These are phyloP conservation scores for Drosophila repleta DNA, from an alignment of 1,140 invertebrate species.

Conservation along the genomic window DNA sequence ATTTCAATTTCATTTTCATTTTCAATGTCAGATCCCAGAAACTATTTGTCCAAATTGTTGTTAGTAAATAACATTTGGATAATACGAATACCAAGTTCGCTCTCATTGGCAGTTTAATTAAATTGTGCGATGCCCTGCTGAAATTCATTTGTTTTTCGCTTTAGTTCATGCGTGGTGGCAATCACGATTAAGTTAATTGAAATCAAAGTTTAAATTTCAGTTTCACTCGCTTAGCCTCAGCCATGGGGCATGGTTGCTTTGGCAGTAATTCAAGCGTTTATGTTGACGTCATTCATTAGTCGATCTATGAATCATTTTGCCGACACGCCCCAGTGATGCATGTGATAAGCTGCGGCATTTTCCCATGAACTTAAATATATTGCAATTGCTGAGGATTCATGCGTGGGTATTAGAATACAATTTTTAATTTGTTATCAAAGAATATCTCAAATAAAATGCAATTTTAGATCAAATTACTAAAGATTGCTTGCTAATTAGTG, in stretches of 20 bases:
- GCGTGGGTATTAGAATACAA: not conserved
- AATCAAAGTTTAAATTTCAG: slow-evolving; percentile 15
- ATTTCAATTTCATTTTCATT: slow-evolving; percentile 36
- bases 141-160: slow-evolving; percentile 24
- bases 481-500: too few species aligned
- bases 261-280: slow-evolving; percentile 33
- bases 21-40: slow-evolving; percentile 25
- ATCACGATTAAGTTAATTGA: slow-evolving; percentile 35
- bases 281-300: slow-evolving; percentile 6
- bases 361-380: slow-evolving; percentile 1
- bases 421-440: not conserved
- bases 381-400: not conserved
- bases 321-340: slow-evolving; percentile 24
- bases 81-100: slow-evolving; percentile 34
- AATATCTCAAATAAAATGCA: too few species aligned
- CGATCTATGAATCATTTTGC: slow-evolving; percentile 13
- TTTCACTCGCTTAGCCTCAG: slow-evolving; percentile 4
- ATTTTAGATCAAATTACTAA: too few species aligned
- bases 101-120: slow-evolving; percentile 59
- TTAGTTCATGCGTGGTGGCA: slow-evolving; percentile 41
- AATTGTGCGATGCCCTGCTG: slow-evolving; percentile 32
- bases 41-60: slow-evolving; percentile 15
- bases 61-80: slow-evolving; percentile 12
- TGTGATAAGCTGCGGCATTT: not conserved
- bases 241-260: slow-evolving; percentile 5